phyloP scores from a whole-genome alignment of 1,140 invertebrate genomes.

The Temnothorax longispinosus region DNA sequence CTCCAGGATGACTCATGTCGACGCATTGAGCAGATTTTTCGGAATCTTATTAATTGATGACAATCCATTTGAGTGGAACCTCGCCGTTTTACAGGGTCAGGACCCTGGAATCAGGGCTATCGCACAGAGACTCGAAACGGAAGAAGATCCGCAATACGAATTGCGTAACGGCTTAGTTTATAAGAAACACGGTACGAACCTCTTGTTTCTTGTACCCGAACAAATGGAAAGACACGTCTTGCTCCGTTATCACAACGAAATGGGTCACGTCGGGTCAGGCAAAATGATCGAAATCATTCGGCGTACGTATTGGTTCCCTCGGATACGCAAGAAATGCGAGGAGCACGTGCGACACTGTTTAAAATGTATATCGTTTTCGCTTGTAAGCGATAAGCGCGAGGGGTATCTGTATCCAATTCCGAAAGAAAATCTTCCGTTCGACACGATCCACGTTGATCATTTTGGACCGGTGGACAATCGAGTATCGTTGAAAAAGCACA shows the following conservation, averaged over 20 bases:
- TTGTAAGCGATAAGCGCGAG: fast-evolving
- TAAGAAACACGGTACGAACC: not conserved
- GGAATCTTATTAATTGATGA: not conserved
- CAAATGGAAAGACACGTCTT: not conserved
- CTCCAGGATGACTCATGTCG: not conserved
- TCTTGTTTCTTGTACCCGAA: not conserved
- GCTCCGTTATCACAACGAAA: not conserved
- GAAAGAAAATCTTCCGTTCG: not conserved
- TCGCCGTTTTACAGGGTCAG: not conserved
- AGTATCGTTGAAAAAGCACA: not conserved
- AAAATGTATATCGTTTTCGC: not conserved
- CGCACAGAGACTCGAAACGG: too few relatives aligned
- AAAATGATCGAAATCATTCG: not conserved
- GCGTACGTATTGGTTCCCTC: not conserved
- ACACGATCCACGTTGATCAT: not conserved
- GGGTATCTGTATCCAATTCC: not conserved
- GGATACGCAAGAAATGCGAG: not conserved
- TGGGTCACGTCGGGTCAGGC: not conserved
- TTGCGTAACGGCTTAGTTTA: not conserved
- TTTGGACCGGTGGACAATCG: not conserved
- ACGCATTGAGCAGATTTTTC: not conserved
- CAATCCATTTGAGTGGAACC: not conserved
- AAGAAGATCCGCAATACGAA: not conserved
- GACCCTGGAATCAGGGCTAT: not conserved
- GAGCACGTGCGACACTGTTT: not conserved